Base-by-base conservation (phyloP, 1,140 invertebrate species). In the Chironomus tepperi region DNA sequence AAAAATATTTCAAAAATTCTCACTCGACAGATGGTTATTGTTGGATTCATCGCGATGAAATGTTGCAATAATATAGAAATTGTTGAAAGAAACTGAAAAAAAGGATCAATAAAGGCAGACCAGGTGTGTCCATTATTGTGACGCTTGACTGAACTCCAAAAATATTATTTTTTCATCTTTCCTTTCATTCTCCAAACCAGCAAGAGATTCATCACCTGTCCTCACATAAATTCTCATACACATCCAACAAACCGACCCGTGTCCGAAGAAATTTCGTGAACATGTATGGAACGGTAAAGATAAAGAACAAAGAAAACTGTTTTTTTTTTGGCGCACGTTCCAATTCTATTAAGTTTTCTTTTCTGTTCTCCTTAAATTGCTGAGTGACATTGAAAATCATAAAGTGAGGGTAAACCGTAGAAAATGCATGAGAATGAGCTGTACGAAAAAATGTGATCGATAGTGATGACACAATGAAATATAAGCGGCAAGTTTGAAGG, bases 171-270 rank as follows among this genome's bases (percentile, higher is more conserved):
- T 57, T 15, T 57, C 43, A 47, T 9, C 15, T 47, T 47, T 9
- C 43, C 15, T 12, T 57, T 0, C 65, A 70, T 19, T 57, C n/a
- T 57, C 9, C 1, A n/a, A 12, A 12, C 47, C 10, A 12, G 47
- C 47, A 57, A 12, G 47, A 18, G 10, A 15, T 9, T 70, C 65
- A 70, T 70, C 65, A 70, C 65, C 65, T 70, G 65, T 70, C 65
- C 18, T 16, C n/a, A 19, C 65, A 70, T 70, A 70, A 70, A 70
- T 70, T 70, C 7, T 57, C n/a, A 2, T 57, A n/a, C 9, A 10
- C 47, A n/a, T 57, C 47, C 24, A 34, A 5, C 24, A 34, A 5
- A 2, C 24, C 24, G 24, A 34, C 24, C 24, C 24, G 24, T 34
- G 24, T 34, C 24, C 12, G 15, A 57, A 57, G 5, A 15, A 57